phyloP scores from a whole-genome alignment of 2,113 vertebrate species.

The Uropsilus gracilis region DNA sequence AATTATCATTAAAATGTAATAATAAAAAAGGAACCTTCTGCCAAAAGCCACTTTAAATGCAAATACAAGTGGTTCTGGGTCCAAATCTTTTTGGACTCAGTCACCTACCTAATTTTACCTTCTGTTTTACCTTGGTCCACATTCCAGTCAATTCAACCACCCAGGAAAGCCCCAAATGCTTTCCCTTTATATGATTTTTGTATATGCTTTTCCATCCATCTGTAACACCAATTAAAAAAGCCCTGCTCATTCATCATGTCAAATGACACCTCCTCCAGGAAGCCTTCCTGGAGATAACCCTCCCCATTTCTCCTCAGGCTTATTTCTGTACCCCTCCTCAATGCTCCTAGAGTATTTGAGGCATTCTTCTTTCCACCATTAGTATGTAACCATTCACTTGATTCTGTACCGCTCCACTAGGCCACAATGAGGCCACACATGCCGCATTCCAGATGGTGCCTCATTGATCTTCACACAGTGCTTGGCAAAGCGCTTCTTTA shows the following conservation, averaged over 20 bases:
- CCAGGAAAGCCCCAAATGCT: not conserved
- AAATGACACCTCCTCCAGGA: not conserved
- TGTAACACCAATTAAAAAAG: not conserved
- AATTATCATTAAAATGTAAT: too few species aligned
- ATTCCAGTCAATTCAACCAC: not conserved
- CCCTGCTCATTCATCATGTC: not conserved
- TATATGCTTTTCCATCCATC: not conserved
- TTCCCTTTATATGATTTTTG: not conserved
- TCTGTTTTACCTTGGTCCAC: not conserved
- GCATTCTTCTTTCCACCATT: too few species aligned
- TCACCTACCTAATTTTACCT: not conserved
- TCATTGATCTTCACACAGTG: not conserved
- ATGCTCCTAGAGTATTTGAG: fast-evolving
- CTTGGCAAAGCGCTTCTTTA: constrained; percentile 7
- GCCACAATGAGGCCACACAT: not conserved
- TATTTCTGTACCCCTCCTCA: not conserved
- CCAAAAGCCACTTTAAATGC: too few species aligned
- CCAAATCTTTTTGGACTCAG: not conserved
- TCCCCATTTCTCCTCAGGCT: not conserved
- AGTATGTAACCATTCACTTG: not conserved
- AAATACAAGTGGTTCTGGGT: too few species aligned
- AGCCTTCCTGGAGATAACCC: not conserved
- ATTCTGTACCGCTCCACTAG: not conserved
- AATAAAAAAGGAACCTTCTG: too few species aligned
- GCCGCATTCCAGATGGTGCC: not conserved